Base-by-base conservation (phyloP, 2,888 invertebrate species). In the Neocrepidodera transversa region DNA sequence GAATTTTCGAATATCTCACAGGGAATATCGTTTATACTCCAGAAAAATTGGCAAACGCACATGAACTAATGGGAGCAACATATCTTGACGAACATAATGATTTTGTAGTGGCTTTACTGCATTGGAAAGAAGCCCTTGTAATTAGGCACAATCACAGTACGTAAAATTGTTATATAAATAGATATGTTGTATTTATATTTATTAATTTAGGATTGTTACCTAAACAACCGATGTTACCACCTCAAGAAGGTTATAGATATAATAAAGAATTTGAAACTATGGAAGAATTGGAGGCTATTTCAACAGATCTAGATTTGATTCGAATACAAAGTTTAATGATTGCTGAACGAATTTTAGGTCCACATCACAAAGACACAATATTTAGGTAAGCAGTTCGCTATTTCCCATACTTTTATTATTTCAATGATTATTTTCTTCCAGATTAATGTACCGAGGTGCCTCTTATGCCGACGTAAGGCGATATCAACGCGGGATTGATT, bases 11-110 rank as follows among this genome's bases (percentile, higher is more conserved):
- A 63, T 87, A 90, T 78, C 82, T 95, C 52, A 84, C 87, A 69
- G 81, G 82, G 49, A 82, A 82, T 67, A 83, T 86, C 64, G 75
- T 77, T 47, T 93, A 91, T 79, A 71, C 84, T 17, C 80, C 85
- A 1, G 87, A 87, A 74, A 85, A 90, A 68, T 79, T 90, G 52
- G 93, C 94, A 0, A 91, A 95, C 81, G 93, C 94, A 5, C 87
- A 91, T 77, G 95, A 96, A 80, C 81, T 96, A 69, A 88, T 95
- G 76, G 95, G 92, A 1, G 87, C 93, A 14, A 93, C 95, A 55
- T 93, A 89, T 80, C 83, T 95, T 49, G 94, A 95, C 79, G 94
- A 94, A 79, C 89, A 90, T 78, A 89, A 90, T 79, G 92, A 93
- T 79, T 85, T 86, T 7, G 79, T 82, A 62, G 85, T 85, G 30